Conservation (phyloP, 2,797 vertebrate species). For the Fistularia commersonii region DNA sequence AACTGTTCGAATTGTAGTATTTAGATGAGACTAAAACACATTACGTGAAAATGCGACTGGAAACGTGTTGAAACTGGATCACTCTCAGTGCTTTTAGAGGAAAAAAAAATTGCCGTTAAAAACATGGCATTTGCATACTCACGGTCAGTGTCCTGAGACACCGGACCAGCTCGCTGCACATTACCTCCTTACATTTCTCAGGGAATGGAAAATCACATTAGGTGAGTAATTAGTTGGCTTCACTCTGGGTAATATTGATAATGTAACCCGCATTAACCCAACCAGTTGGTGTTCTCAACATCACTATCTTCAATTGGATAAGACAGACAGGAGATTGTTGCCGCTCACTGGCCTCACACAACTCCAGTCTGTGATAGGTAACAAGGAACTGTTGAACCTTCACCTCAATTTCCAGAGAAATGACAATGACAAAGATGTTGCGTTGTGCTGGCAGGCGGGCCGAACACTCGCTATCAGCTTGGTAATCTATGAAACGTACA, state of each 20-base stretch:
- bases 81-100: no score
- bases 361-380: slow-evolving; percentile 26
- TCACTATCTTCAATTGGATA: slow-evolving; percentile 19
- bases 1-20: no score
- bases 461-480: slow-evolving; percentile 15
- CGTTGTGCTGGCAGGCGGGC: slow-evolving; percentile 21
- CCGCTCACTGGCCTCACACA: slow-evolving; percentile 2
- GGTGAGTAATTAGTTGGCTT: slow-evolving; percentile 32
- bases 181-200: slow-evolving; percentile 35
- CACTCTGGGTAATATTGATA: slow-evolving; percentile 31
- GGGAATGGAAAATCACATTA: slow-evolving; percentile 30
- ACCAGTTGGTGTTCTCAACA: slow-evolving; percentile 10
- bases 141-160: slow-evolving; percentile 16
- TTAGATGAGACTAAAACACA: no score
- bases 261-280: slow-evolving; percentile 58
- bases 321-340: slow-evolving; percentile 11
- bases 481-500: slow-evolving; percentile 42
- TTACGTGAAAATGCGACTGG: no score
- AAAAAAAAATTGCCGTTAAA: no score
- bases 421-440: slow-evolving; percentile 57
- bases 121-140: slow-evolving; percentile 4
- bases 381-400: slow-evolving; percentile 51
- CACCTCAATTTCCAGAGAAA: slow-evolving; percentile 61
- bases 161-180: slow-evolving; percentile 18
- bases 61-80: no score